phyloP scores from a whole-genome alignment of 2,113 vertebrate genomes.

The Campylomormyrus numenius region DNA sequence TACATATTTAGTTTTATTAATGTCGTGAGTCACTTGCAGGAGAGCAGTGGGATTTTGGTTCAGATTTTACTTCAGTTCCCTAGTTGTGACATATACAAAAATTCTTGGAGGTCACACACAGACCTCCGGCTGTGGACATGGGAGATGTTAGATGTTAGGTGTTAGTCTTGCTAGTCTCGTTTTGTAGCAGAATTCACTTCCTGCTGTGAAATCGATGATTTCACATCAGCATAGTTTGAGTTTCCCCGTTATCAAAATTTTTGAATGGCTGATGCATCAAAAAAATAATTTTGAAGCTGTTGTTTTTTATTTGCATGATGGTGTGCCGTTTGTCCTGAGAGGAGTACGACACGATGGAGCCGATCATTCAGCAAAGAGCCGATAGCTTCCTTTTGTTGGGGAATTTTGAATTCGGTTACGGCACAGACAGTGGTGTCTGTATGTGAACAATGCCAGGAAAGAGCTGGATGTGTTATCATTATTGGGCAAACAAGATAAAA shows the following conservation, averaged over 20 bases:
- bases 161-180: neutral
- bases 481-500: neutral
- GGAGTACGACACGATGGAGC: neutral
- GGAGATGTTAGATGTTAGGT: neutral
- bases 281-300: neutral
- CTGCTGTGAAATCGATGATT: neutral
- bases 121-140: neutral
- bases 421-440: neutral
- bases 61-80: neutral
- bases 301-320: neutral
- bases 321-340: neutral
- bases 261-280: neutral
- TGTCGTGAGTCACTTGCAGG: no score
- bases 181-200: neutral
- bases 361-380: neutral
- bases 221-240: neutral
- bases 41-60: neutral
- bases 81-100: neutral
- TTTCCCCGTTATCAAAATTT: neutral
- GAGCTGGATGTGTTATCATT: neutral
- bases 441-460: neutral
- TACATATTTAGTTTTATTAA: neutral
- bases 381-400: neutral
- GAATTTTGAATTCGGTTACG: neutral
- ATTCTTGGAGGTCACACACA: neutral